phyloP scores from a whole-genome alignment of 2,888 invertebrate genomes.

The Carterocephalus palaemon region DNA sequence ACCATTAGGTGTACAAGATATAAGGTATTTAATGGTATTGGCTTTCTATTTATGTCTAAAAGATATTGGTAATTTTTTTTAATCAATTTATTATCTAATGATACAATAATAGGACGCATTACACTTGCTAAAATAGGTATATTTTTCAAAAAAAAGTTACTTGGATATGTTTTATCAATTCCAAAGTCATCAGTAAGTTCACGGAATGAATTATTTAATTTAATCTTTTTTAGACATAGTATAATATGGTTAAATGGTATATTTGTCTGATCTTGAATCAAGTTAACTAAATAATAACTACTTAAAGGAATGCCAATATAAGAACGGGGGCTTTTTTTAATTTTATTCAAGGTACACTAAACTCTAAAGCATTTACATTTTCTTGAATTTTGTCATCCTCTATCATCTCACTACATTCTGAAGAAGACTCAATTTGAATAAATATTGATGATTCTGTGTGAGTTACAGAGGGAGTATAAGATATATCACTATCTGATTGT shows the following conservation, averaged over 20 bases:
- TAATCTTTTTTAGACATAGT: too few relatives aligned
- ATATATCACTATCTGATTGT: conserved; percentile 26
- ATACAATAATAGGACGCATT: conserved; percentile 32
- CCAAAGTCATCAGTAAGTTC: conserved; percentile 28
- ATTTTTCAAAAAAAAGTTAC: conserved; percentile 28
- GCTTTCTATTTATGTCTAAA: conserved; percentile 42
- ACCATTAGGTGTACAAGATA: conserved; percentile 36
- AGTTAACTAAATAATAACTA: conserved; percentile 26
- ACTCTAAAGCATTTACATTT: background rate
- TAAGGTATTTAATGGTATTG: too few relatives aligned
- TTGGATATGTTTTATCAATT: conserved; percentile 16
- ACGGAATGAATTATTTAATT: conserved; percentile 23
- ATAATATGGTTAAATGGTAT: conserved; percentile 25
- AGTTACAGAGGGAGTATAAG: conserved; percentile 25
- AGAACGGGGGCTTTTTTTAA: conserved; percentile 14
- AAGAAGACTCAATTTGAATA: background rate
- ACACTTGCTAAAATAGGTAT: conserved; percentile 32
- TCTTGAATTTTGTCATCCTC: background rate
- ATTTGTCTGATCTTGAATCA: conserved; percentile 19
- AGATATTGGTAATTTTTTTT: conserved; percentile 35
- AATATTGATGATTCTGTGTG: conserved; percentile 23
- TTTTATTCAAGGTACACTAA: conserved; percentile 1
- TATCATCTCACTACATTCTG: background rate
- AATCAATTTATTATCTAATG: conserved; percentile 23
- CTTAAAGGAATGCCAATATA: conserved; percentile 22